Percentiles rank a stretch among this genome's conserved stretches.
Conservation (phyloP, 2,888 invertebrate genomes). For the Rhamnusium bicolor region DNA sequence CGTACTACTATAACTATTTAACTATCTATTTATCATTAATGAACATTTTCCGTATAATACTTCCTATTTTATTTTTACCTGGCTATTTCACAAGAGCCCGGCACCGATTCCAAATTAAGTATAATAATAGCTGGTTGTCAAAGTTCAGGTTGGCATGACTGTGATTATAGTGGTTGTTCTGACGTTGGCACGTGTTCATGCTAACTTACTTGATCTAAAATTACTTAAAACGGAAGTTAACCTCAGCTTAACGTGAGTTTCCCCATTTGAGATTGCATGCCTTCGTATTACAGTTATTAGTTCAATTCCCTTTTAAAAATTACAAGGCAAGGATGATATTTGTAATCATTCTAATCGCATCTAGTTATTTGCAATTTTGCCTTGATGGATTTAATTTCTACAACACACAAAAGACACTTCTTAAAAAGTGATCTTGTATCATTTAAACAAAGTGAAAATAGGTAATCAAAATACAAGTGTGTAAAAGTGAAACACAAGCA, state of each 20-base stretch:
- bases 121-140: constrained; percentile 53
- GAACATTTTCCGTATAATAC: background rate
- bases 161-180: constrained; percentile 53
- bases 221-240: constrained; percentile 52
- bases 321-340: constrained; percentile 21
- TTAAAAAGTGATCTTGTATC: too few species aligned
- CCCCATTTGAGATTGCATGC: constrained; percentile 49
- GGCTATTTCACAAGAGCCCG: background rate
- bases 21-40: too few species aligned
- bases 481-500: too few species aligned
- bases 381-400: background rate
- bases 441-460: too few species aligned
- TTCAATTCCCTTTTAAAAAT: constrained; percentile 40
- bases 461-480: too few species aligned
- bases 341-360: background rate
- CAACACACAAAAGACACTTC: background rate
- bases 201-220: constrained; percentile 45
- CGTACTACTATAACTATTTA: too few species aligned
- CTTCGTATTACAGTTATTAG: constrained; percentile 45
- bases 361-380: background rate
- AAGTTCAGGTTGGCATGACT: constrained; percentile 51
- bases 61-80: background rate
- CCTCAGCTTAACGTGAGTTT: constrained; percentile 52
- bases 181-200: constrained; percentile 53
- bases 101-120: constrained; percentile 12